A percentile compares a stretch with the other conserved stretches of the same genome.
These are phyloP conservation scores for Mastomys coucha DNA, from an alignment of 2,113 vertebrate genomes.

Conservation along the genomic window DNA sequence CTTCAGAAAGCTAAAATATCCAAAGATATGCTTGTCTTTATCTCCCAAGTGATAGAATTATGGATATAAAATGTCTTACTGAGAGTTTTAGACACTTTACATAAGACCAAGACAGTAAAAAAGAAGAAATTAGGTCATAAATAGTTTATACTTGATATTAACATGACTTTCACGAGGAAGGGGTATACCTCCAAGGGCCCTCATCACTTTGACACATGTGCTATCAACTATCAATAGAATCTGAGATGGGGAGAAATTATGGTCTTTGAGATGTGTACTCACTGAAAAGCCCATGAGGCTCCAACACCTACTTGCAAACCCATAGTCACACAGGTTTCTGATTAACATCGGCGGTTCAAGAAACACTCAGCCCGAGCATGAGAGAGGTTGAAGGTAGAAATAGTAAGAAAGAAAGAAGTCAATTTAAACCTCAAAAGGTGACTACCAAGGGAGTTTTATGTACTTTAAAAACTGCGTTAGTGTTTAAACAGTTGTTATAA, in stretches of 20 bases:
- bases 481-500: not conserved
- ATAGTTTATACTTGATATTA: not conserved
- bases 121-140: not conserved
- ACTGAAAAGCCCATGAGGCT: not conserved
- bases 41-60: no score
- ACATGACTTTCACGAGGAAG: not conserved
- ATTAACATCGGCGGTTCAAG: not conserved
- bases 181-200: not conserved
- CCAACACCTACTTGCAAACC: not conserved
- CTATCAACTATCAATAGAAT: not conserved
- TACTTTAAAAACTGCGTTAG: not conserved
- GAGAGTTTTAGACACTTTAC: no score
- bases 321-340: no score
- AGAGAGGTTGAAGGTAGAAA: not conserved
- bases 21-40: no score
- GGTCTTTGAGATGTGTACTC: not conserved
- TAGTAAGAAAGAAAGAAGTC: not conserved
- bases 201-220: not conserved
- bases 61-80: no score
- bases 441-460: constrained; percentile 24
- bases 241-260: not conserved
- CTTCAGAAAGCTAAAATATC: no score
- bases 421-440: not conserved
- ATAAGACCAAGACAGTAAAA: not conserved
- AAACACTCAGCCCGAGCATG: not conserved